These are phyloP conservation scores for Proisotoma minuta DNA, from an alignment of 2,888 invertebrate genomes.

Conservation along the genomic window DNA sequence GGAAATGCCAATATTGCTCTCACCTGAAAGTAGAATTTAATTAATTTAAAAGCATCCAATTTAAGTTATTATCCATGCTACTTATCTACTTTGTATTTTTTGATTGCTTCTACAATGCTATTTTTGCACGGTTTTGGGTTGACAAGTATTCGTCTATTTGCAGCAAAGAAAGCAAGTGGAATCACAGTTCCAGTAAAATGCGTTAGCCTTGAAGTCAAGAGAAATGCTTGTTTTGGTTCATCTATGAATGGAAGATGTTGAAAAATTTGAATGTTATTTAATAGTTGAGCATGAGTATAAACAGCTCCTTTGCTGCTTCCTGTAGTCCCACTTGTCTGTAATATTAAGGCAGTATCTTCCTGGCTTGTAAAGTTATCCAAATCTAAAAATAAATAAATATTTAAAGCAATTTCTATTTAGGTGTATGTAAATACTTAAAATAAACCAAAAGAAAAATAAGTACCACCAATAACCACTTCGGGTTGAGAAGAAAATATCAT, in stretches of 20 bases:
- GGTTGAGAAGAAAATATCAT: no score
- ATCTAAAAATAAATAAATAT: background rate
- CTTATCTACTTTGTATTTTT: constrained; percentile 15
- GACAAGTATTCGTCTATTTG: constrained; percentile 18
- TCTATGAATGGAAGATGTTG: constrained; percentile 35
- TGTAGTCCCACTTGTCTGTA: constrained; percentile 41
- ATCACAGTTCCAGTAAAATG: constrained; percentile 37
- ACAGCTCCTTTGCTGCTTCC: constrained; percentile 38
- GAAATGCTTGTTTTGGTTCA: constrained; percentile 15
- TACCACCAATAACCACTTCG: no score
- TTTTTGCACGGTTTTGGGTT: constrained; percentile 14
- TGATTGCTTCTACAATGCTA: constrained; percentile 19
- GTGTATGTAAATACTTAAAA: background rate
- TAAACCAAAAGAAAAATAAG: no score
- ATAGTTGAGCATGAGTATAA: constrained; percentile 31
- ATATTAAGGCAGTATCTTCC: constrained; percentile 30
- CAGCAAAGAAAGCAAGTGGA: constrained; percentile 30
- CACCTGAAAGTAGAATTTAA: background rate
- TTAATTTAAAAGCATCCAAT: background rate
- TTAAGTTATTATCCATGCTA: background rate
- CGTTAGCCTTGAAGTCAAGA: constrained; percentile 37
- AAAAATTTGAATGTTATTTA: constrained; percentile 25
- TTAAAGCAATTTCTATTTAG: background rate
- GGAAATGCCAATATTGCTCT: constrained; percentile 34
- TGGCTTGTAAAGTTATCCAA: background rate